Evolutionary conservation across 2,888 invertebrate species (phyloP), one percentile per base, ranked within the genome.

Genomic region (Dioctria rufipes): DNA sequence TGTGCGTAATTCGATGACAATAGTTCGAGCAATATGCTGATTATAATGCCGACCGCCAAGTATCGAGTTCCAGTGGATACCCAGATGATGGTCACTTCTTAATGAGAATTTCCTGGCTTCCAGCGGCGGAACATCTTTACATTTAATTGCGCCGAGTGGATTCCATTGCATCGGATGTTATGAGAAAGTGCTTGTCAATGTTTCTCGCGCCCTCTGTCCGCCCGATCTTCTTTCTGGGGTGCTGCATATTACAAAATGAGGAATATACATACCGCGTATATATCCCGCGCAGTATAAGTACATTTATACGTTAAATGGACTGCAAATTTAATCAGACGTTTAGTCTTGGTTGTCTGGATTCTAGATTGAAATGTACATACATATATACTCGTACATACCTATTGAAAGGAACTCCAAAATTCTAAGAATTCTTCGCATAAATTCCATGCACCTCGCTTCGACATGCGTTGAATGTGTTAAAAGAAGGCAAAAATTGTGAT

Each of bases 51-150:
- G 73, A 80, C 82, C 80, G 80, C 66, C 80, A 61, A 60, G 60
- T 66, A 80, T 75, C 78, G 67, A 71, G 78, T 69, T 78, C 67
- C 46, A 69, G 66, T 66, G 67, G 78, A 77, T 58, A 42, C 73
- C 73, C 73, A 73, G 69, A 77, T 61, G 77, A 77, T 61, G 63
- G 83, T 80, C 82, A 81, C 82, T 43, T 83, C 83, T 88, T 88
- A 88, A 88, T 88, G 87, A 89, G 86, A 87, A 86, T 88, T 88
- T 88, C 88, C 88, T 88, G 88, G 88, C 88, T 87, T 88, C 88
- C 88, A 89, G 87, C 87, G 86, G 88, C 83, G 89, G 85, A 85
- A 85, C 86, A 86, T 85, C 87, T 86, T 86, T 85, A 85, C 86
- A 86, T 88, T 88, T 89, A 88, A 88, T 88, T 89, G 88, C 87